Evolutionary conservation across 2,888 invertebrate genomes (phyloP).

Genomic region (Oasisia sp.): DNA sequence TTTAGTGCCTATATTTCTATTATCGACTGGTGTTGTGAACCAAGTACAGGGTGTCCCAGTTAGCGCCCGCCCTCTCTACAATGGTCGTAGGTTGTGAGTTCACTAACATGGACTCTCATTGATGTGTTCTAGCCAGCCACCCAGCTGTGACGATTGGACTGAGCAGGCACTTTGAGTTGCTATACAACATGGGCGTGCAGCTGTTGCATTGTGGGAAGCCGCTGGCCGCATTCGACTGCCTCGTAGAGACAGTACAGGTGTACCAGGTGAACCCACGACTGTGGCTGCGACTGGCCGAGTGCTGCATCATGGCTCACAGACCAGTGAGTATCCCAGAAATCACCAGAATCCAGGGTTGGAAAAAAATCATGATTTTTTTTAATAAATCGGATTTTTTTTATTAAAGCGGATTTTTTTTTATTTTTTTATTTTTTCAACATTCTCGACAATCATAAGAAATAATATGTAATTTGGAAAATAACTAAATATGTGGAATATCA

Average conservation of each 20-base stretch:
- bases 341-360: too few species aligned
- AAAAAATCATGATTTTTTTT: too few species aligned
- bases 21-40: too few species aligned
- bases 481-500: too few species aligned
- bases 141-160: conserved; percentile 68
- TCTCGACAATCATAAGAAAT: too few species aligned
- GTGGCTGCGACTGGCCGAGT: conserved; percentile 93
- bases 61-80: too few species aligned
- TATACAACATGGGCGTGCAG: conserved; percentile 86
- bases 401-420: too few species aligned
- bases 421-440: too few species aligned
- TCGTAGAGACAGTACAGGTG: conserved; percentile 85
- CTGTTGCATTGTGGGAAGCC: conserved; percentile 84
- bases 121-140: conserved; percentile 59
- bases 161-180: conserved; percentile 74
- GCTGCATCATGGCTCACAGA: conserved; percentile 67
- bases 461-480: too few species aligned
- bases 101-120: conserved; percentile 60
- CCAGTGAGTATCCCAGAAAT: conserved; percentile 47
- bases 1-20: too few species aligned
- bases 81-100: not conserved
- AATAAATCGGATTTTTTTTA: too few species aligned
- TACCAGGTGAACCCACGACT: conserved; percentile 88
- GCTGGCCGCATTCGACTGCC: conserved; percentile 88
- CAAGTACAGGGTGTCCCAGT: too few species aligned